These are phyloP conservation scores for Chloromyia formosa DNA, from an alignment of 2,888 invertebrate species.

Conservation along the genomic window DNA sequence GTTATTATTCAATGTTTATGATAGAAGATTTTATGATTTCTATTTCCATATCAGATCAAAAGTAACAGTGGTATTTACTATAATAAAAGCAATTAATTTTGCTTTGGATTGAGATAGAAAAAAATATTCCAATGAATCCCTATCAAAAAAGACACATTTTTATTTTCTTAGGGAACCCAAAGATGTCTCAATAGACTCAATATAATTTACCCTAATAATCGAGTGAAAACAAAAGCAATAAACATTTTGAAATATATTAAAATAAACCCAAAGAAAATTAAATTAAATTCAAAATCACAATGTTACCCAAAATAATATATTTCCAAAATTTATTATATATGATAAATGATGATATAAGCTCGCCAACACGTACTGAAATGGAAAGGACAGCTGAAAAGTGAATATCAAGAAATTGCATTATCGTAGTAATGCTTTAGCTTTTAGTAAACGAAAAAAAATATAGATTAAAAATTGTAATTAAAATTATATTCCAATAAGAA, in stretches of 20 bases:
- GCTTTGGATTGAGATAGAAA: too few relatives aligned
- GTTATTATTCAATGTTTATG: too few relatives aligned
- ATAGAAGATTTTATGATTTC: too few relatives aligned
- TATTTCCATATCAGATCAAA: too few relatives aligned
- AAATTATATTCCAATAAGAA: constrained; percentile 14
- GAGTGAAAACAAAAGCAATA: constrained; percentile 43
- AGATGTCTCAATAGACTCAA: too few relatives aligned
- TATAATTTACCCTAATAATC: not conserved
- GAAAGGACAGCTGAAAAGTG: not conserved
- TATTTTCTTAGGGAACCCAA: too few relatives aligned
- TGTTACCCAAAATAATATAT: not conserved
- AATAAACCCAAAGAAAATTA: constrained; percentile 23
- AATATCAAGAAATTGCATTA: constrained; percentile 3
- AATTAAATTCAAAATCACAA: constrained; percentile 6
- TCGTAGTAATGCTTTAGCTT: constrained; percentile 30
- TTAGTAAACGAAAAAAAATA: constrained; percentile 13
- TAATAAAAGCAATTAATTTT: too few relatives aligned
- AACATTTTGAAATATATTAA: not conserved
- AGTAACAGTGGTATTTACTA: too few relatives aligned
- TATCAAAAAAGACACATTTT: too few relatives aligned
- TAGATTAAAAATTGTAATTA: constrained; percentile 26
- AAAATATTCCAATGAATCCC: too few relatives aligned
- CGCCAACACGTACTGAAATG: not conserved
- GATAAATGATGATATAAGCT: not conserved
- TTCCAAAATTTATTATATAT: constrained; percentile 6